Base-by-base conservation (phyloP, 1,140 invertebrate species). In the Trichomalopsis sarcophagae region DNA sequence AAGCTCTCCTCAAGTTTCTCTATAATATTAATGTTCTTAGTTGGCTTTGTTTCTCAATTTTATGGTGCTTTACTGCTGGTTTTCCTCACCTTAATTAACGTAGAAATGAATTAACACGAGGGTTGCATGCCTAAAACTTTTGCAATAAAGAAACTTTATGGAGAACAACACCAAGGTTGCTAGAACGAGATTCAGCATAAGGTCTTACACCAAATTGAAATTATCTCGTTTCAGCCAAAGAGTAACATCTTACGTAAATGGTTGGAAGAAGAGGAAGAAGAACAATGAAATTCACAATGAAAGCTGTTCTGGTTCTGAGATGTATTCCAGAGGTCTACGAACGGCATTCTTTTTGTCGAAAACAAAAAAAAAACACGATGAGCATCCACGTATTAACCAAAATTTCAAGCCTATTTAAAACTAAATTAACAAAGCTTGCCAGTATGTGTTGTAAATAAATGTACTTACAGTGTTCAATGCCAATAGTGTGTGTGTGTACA, bases 361-460 rank as follows among this genome's bases (percentile, higher is more conserved):
- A 27, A n/a, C n/a, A n/a, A n/a, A 27, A 36, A 33, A 36, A 36
- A 36, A 44, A 44, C 40, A 44, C 11, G 40, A 44, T 44, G 40
- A 44, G 40, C 40, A 44, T 44, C 40, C 40, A 44, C 40, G 9
- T 44, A 84, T 66, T 78, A 84, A 84, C 23, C 5, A 66, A 62
- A 33, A 55, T 62, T 71, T 30, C 47, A 85, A 88, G 17, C 55
- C 55, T 81, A 88, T 87, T 80, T 87, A 88, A 89, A 86, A 73
- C 75, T 69, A 84, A 90, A 87, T 88, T 89, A 88, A 89, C 90
- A 89, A 85, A 88, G 90, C 91, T 92, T 92, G 89, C 88, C 90
- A 91, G 90, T 90, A 89, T 92, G 91, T 93, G 91, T 91, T 93
- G 92, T 93, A 93, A 93, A 93, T 93, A 93, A 91, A 90, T 93